These are phyloP conservation scores for Lutraria lutraria DNA, from an alignment of 2,888 invertebrate genomes.

Conservation along the genomic window DNA sequence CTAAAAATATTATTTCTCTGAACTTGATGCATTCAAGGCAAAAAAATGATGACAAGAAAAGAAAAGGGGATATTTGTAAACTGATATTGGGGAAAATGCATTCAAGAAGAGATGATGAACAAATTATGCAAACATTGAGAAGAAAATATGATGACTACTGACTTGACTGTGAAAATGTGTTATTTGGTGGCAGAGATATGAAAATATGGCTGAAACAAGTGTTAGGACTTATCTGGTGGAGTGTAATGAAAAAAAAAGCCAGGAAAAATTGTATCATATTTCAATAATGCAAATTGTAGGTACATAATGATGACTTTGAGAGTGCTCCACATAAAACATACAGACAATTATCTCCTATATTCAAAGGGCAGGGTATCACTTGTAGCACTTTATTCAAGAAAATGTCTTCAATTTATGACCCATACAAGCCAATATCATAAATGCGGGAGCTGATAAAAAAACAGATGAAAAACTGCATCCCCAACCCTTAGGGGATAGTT, in stretches of 20 bases:
- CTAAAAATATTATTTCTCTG: not conserved
- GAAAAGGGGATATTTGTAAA: not conserved
- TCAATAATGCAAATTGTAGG: not conserved
- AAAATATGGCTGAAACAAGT: not conserved
- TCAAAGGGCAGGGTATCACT: not conserved
- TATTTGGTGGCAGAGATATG: not conserved
- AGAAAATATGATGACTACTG: not conserved
- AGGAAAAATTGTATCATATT: not conserved
- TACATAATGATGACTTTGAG: not conserved
- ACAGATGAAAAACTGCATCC: conserved; percentile 10
- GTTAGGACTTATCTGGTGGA: not conserved
- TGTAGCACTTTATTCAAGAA: not conserved
- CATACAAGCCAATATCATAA: not conserved
- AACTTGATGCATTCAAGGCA: not conserved
- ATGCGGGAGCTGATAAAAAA: not conserved
- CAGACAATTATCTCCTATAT: not conserved
- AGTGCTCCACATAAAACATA: conserved; percentile 10
- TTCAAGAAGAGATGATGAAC: not conserved
- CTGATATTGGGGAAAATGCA: not conserved
- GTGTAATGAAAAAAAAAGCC: not conserved
- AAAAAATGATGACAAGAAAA: not conserved
- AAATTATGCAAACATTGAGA: not conserved
- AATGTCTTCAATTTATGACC: conserved; percentile 8
- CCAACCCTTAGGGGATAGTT: not conserved
- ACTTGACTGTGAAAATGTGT: not conserved